phyloP scores from a whole-genome alignment of 2,888 invertebrate species.

The Eupithecia dodoneata region DNA sequence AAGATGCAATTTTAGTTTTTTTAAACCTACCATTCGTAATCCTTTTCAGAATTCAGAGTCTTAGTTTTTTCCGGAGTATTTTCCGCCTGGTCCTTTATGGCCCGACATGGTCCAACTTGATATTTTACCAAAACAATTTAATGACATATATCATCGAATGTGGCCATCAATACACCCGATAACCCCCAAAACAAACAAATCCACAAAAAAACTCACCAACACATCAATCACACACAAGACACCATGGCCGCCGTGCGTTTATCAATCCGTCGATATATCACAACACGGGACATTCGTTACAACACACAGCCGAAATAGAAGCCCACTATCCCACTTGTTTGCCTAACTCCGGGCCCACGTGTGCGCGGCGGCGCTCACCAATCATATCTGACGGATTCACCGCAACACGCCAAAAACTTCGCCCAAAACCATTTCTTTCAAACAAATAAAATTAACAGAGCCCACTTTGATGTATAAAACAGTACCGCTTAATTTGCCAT shows the following conservation, averaged over 20 bases:
- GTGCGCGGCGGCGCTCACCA: slow-evolving; percentile 60
- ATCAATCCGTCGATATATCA: slow-evolving; percentile 53
- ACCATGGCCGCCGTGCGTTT: slow-evolving; percentile 47
- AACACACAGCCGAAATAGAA: slow-evolving; percentile 60
- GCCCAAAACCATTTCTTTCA: slow-evolving; percentile 44
- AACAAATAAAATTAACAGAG: slow-evolving; percentile 50
- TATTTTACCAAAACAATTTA: background rate
- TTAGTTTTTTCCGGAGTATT: background rate
- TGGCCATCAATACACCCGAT: background rate
- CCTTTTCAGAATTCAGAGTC: background rate
- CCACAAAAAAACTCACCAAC: slow-evolving; percentile 41
- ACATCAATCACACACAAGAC: slow-evolving; percentile 44
- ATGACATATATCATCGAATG: background rate
- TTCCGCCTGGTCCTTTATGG: background rate
- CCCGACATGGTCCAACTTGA: background rate
- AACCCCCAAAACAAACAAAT: slow-evolving; percentile 19
- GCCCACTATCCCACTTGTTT: slow-evolving; percentile 53
- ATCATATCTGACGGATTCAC: slow-evolving; percentile 63
- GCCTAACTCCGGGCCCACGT: slow-evolving; percentile 55
- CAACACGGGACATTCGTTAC: slow-evolving; percentile 56
- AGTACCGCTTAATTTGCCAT: slow-evolving; percentile 59
- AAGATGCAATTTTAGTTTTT: background rate
- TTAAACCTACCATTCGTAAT: background rate
- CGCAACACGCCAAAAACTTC: slow-evolving; percentile 36
- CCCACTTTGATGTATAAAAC: slow-evolving; percentile 61